Conservation (phyloP, 1,140 invertebrate genomes). For the Panagrolaimus sp. region DNA sequence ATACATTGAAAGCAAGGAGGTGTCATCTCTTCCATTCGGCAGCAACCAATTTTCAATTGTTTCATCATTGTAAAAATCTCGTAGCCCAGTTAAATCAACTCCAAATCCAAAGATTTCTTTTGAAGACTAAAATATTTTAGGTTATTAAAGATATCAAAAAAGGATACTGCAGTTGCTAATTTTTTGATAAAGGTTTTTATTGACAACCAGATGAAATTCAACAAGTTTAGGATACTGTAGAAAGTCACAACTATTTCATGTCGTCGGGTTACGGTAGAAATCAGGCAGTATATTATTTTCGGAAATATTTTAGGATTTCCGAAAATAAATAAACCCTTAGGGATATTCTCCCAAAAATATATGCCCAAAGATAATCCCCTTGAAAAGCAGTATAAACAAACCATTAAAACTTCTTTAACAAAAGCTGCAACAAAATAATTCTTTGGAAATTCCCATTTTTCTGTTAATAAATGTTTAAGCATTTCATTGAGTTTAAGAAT, state of each 20-base stretch:
- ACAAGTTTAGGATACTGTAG: too few relatives aligned
- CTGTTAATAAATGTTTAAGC: not conserved
- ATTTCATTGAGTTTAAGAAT: not conserved
- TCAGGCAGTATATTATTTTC: too few relatives aligned
- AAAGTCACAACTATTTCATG: too few relatives aligned
- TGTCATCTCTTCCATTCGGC: not conserved
- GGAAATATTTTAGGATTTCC: too few relatives aligned
- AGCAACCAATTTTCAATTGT: not conserved
- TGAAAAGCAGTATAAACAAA: not conserved
- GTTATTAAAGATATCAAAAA: too few relatives aligned
- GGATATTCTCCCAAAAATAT: too few relatives aligned
- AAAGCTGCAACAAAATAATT: not conserved
- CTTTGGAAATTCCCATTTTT: conserved; percentile 6
- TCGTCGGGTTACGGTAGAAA: too few relatives aligned
- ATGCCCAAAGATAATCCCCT: too few relatives aligned
- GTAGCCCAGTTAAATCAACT: not conserved
- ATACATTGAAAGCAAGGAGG: not conserved
- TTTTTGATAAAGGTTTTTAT: too few relatives aligned
- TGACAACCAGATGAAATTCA: too few relatives aligned
- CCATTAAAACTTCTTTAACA: conserved; percentile 1
- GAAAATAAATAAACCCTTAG: too few relatives aligned
- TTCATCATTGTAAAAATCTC: not conserved
- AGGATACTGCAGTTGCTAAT: too few relatives aligned
- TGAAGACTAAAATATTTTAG: not conserved
- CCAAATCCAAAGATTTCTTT: conserved; percentile 1